Evolutionary conservation across 2,113 vertebrate genomes (phyloP), one percentile per base, ranked within the genome.

Genomic region (Uropsilus gracilis): DNA sequence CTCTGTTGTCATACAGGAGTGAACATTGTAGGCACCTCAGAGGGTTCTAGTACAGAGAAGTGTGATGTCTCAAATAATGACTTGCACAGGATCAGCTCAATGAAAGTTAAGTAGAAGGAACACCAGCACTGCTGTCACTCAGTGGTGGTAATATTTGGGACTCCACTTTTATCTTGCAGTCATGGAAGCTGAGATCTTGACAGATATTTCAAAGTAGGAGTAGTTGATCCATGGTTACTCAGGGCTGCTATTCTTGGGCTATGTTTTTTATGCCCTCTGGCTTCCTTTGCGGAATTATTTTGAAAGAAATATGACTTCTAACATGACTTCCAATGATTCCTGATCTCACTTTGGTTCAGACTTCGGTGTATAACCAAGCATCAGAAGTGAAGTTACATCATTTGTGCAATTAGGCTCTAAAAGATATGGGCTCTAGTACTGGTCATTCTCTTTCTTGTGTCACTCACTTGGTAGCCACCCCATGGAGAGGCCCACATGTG

Each of bases 291-390:
- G 48, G 63, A 20, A n/a, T 26, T 72, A n/a, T 87, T 77, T 53
- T 42, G 22, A 10, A 30, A 34, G 44, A 83, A 64, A 68, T 53
- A 6, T 59, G 18, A 32, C 34, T 50, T 78, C 39, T 39, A 24
- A 0, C 2, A 4, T 37, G 37, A 44, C 8, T 5, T 7, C 37
- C 17, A 42, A 0, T 0, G 50, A 13, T n/a, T n/a, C 22, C 53
- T 14, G 42, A 53, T 8, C 22, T 37, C 46, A 1, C 11, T 22
- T 13, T 22, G 37, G 34, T 22, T 63, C n/a, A 61, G 50, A 37
- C 17, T 46, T 61, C 22, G 17, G 39, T 44, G 4, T 53, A 77
- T 86, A 66, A 20, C 68, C 17, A 4, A 0, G 24, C 2, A 4
- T 37, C 26, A 18, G 42, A 57, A 66, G 8, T 3, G 78, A 68